Evolutionary conservation across 2,113 vertebrate species (phyloP).

Genomic region (Gadus chalcogrammus): DNA sequence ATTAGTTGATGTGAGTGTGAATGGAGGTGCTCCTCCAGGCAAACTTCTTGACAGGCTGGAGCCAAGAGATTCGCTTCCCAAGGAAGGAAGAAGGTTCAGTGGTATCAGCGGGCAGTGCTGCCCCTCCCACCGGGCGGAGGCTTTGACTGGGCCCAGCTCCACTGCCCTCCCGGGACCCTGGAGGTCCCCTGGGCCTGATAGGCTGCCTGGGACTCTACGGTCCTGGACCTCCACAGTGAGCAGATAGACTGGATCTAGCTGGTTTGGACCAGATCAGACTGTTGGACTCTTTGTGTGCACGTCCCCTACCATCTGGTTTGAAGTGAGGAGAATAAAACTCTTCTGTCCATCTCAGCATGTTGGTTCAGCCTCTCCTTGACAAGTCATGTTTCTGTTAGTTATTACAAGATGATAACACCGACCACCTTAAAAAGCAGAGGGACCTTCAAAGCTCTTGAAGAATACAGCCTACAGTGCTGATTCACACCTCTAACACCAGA

Average conservation of each 20-base stretch:
- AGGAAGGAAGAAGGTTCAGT: slow-evolving; percentile 69
- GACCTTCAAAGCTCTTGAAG: slow-evolving; percentile 52
- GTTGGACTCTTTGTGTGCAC: slow-evolving; percentile 21
- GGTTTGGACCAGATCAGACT: slow-evolving; percentile 3
- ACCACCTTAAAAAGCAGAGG: slow-evolving; percentile 78
- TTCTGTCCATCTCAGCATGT: slow-evolving; percentile 23
- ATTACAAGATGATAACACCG: slow-evolving; percentile 79
- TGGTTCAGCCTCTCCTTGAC: slow-evolving; percentile 49
- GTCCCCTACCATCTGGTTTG: slow-evolving; percentile 36
- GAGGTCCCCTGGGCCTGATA: slow-evolving; percentile 87
- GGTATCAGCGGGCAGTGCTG: slow-evolving; percentile 72
- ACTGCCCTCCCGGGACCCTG: slow-evolving; percentile 84
- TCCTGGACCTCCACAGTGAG: slow-evolving; percentile 87
- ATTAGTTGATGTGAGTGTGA: slow-evolving; percentile 63
- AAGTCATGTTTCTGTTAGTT: slow-evolving; percentile 77
- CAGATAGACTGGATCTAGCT: slow-evolving; percentile 70
- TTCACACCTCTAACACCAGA: slow-evolving; percentile 22
- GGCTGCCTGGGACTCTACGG: slow-evolving; percentile 82
- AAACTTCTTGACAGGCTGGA: slow-evolving; percentile 74
- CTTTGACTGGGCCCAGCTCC: slow-evolving; percentile 73
- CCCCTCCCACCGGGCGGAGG: slow-evolving; percentile 65
- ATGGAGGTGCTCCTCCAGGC: slow-evolving; percentile 63
- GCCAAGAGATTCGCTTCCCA: slow-evolving; percentile 68
- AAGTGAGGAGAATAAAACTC: slow-evolving; percentile 47
- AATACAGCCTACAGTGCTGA: slow-evolving; percentile 35